These are phyloP conservation scores for Benitochromis conjunctus DNA, from an alignment of 2,113 vertebrate species.

Conservation along the genomic window DNA sequence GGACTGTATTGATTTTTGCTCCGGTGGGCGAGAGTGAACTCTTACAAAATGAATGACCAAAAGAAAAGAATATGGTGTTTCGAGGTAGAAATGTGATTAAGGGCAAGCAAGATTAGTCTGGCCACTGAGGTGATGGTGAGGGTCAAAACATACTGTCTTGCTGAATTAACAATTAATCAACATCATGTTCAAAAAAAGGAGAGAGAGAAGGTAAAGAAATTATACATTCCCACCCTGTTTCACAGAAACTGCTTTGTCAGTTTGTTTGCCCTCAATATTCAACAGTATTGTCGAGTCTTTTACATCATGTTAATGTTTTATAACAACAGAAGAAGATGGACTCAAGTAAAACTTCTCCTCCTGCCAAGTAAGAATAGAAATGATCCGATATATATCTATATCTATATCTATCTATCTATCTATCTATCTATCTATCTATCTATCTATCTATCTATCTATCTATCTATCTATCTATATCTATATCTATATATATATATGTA, in stretches of 20 bases:
- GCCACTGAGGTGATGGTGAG: background rate
- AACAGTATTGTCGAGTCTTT: background rate
- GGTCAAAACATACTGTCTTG: slow-evolving; percentile 9
- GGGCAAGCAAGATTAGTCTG: slow-evolving; percentile 11
- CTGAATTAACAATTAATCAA: slow-evolving; percentile 55
- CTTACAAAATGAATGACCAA: slow-evolving; percentile 56
- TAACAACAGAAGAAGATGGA: background rate
- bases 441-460: no score
- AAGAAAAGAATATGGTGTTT: slow-evolving; percentile 30
- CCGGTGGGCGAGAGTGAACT: slow-evolving; percentile 27
- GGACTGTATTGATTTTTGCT: slow-evolving; percentile 61
- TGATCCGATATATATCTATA: fast-evolving
- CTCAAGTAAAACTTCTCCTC: background rate
- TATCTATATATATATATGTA: no score
- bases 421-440: no score
- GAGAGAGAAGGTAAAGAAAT: background rate
- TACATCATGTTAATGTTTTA: background rate
- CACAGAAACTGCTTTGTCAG: slow-evolving; percentile 10
- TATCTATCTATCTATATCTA: no score
- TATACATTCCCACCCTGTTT: background rate
- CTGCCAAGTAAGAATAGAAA: background rate
- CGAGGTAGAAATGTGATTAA: slow-evolving; percentile 33
- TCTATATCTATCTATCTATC: no score
- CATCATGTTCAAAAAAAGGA: background rate
- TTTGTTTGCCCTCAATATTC: background rate